phyloP scores from a whole-genome alignment of 1,140 invertebrate genomes.

The Aphis craccivora region DNA sequence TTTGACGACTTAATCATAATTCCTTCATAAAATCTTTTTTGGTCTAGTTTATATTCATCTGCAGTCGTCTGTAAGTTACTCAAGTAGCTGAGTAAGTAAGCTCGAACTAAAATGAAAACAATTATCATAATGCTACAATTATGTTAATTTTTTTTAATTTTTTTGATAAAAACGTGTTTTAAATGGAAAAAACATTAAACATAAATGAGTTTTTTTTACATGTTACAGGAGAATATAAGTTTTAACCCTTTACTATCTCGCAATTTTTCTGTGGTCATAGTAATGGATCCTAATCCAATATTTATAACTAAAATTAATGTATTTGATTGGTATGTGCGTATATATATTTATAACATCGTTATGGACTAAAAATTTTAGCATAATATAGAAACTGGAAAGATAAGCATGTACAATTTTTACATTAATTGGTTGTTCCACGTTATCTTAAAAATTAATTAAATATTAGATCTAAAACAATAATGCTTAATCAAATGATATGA shows the following conservation, averaged over 20 bases:
- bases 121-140: background rate
- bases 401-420: background rate
- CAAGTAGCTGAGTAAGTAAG: conserved; percentile 39
- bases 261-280: background rate
- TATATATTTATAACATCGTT: background rate
- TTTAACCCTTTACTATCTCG: background rate
- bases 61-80: conserved; percentile 4
- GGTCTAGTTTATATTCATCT: conserved; percentile 23
- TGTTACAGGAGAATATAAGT: background rate
- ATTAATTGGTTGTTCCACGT: background rate
- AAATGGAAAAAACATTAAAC: background rate
- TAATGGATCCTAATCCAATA: background rate
- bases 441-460: background rate
- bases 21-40: conserved; percentile 28
- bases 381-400: too few relatives aligned
- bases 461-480: background rate
- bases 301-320: background rate
- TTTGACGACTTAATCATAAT: background rate
- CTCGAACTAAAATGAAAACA: conserved; percentile 28
- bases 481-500: background rate
- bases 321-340: background rate
- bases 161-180: background rate
- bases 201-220: background rate
- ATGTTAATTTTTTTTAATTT: background rate
- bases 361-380: background rate